Conservation (phyloP, 2,888 invertebrate species). For the Caradrina clavipalpis region DNA sequence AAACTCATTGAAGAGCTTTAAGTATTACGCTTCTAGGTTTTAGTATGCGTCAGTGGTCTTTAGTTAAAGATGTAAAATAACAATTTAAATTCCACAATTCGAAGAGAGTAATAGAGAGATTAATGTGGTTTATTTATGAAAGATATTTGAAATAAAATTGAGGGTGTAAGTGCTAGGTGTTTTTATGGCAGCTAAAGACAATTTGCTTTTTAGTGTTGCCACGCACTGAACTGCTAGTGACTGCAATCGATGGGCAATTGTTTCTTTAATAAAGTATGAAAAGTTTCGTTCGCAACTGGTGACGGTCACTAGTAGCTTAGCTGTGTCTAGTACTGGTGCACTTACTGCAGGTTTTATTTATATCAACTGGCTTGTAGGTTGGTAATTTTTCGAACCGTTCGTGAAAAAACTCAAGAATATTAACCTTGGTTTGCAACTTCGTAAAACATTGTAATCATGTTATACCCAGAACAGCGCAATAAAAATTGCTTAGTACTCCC, state of each 20-base stretch:
- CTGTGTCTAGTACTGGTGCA: too few relatives aligned
- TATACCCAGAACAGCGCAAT: constrained; percentile 3
- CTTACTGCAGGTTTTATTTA: too few relatives aligned
- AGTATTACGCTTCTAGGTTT: constrained; percentile 72
- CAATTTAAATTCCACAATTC: constrained; percentile 5
- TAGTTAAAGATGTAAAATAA: constrained; percentile 32
- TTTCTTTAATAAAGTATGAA: too few relatives aligned
- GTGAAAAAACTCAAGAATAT: too few relatives aligned
- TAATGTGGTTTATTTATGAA: constrained; percentile 13
- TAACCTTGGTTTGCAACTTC: background rate
- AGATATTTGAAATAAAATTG: constrained; percentile 1
- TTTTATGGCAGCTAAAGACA: background rate
- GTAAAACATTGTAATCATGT: constrained; percentile 7
- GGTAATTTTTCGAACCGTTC: background rate
- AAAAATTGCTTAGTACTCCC: constrained; percentile 30
- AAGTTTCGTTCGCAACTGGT: too few relatives aligned
- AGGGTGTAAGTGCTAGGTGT: constrained; percentile 6
- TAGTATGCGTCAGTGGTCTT: constrained; percentile 62
- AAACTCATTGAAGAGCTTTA: constrained; percentile 79
- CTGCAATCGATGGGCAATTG: too few relatives aligned
- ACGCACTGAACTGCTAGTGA: too few relatives aligned
- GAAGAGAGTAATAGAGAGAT: constrained; percentile 5
- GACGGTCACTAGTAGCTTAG: too few relatives aligned
- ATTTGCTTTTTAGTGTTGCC: too few relatives aligned
- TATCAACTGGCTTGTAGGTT: too few relatives aligned